Evolutionary conservation across 2,888 invertebrate genomes (phyloP).

Genomic region (Thera obeliscata): DNA sequence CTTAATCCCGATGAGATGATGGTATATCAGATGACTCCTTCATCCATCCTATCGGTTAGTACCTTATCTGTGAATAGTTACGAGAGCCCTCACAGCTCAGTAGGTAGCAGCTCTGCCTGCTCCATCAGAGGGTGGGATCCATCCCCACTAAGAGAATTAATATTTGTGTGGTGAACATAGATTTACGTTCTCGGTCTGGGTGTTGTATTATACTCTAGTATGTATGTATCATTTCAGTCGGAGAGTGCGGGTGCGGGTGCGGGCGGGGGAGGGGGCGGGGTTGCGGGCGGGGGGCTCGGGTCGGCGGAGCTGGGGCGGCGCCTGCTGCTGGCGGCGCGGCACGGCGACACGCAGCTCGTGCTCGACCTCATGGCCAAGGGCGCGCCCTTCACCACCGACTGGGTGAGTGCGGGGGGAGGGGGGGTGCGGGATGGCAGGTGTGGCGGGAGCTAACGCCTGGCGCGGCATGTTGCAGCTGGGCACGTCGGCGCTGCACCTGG

Average conservation of each 20-base stretch:
- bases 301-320: constrained; percentile 93
- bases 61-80: neutral
- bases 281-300: constrained; percentile 56
- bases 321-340: constrained; percentile 90
- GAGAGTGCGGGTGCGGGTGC: constrained; percentile 22
- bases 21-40: constrained; percentile 14
- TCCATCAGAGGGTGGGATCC: too few species aligned
- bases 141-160: too few species aligned
- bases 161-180: too few species aligned
- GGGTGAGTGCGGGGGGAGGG: constrained; percentile 84
- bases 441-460: too few species aligned
- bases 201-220: too few species aligned
- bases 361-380: constrained; percentile 92
- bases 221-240: constrained; percentile 20
- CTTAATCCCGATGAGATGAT: constrained; percentile 23
- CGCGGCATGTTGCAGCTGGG: constrained; percentile 86
- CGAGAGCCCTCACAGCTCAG: neutral
- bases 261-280: constrained; percentile 38
- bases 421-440: too few species aligned
- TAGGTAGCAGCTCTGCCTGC: too few species aligned
- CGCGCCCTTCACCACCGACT: constrained; percentile 96
- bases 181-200: too few species aligned
- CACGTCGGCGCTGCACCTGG: constrained; percentile 94
- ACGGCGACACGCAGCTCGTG: constrained; percentile 91
- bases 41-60: constrained; percentile 26